Percentiles rank a stretch among this genome's conserved stretches.
phyloP scores from a whole-genome alignment of 1,140 invertebrate genomes.

The Contarinia nasturtii region DNA sequence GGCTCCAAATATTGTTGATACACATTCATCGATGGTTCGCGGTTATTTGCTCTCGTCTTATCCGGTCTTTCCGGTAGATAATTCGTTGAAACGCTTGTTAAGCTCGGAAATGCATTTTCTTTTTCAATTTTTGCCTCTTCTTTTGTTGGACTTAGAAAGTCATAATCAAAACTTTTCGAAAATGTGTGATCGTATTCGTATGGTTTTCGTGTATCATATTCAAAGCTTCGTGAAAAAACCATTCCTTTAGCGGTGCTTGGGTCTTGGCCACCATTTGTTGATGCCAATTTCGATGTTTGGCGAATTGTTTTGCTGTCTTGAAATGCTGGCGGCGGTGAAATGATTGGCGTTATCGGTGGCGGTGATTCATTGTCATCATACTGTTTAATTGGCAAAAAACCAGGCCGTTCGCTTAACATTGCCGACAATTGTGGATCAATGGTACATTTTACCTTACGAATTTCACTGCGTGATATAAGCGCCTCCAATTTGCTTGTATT shows the following conservation, averaged over 20 bases:
- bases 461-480: conserved; percentile 18
- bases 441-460: conserved; percentile 10
- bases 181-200: conserved; percentile 18
- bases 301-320: conserved; percentile 17
- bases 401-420: conserved; percentile 20
- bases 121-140: background rate
- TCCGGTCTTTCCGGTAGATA: conserved; percentile 20
- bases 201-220: conserved; percentile 18
- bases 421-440: conserved; percentile 17
- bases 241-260: conserved; percentile 16
- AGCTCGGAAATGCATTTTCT: conserved; percentile 13
- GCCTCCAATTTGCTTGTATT: conserved; percentile 18
- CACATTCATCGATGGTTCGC: background rate
- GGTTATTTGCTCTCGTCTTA: conserved; percentile 5
- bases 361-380: conserved; percentile 18
- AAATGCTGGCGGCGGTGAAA: conserved; percentile 30
- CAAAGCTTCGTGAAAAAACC: conserved; percentile 24
- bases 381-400: conserved; percentile 19
- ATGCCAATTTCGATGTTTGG: background rate
- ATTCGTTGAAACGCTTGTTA: conserved; percentile 21
- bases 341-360: conserved; percentile 26
- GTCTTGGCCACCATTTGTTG: background rate
- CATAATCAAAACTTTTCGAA: conserved; percentile 19
- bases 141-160: background rate
- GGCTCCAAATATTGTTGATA: background rate